Conservation (phyloP, 2,113 vertebrate species). For the Bubo blakistoni region DNA sequence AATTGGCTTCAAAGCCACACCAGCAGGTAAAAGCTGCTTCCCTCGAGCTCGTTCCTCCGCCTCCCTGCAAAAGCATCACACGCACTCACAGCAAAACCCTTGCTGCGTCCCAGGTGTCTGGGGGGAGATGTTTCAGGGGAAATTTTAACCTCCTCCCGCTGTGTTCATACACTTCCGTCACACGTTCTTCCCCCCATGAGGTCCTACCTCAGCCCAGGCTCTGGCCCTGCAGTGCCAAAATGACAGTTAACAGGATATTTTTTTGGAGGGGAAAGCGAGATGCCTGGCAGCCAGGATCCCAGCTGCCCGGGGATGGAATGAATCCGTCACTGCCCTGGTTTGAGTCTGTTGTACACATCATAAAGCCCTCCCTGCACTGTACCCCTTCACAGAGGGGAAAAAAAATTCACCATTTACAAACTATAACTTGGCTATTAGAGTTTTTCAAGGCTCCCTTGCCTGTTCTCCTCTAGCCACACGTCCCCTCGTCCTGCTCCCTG, state of each 20-base stretch:
- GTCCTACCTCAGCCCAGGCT: background rate
- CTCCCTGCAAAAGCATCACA: background rate
- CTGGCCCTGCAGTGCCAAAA: background rate
- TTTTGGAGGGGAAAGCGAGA: no score
- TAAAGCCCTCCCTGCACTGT: background rate
- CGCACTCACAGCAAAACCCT: background rate
- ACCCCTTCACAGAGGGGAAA: no score
- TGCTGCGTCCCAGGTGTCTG: fast-evolving
- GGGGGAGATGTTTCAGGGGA: background rate
- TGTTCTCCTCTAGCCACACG: background rate
- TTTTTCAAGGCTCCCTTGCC: background rate
- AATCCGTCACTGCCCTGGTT: background rate
- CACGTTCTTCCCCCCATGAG: no score
- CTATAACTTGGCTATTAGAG: no score
- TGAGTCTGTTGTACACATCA: background rate
- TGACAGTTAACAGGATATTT: no score
- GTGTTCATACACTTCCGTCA: background rate
- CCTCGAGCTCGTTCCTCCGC: background rate
- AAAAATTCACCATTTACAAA: background rate
- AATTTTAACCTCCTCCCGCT: no score
- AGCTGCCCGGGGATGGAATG: background rate
- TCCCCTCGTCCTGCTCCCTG: background rate
- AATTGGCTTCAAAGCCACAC: background rate
- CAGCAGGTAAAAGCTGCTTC: background rate
- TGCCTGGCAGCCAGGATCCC: background rate